phyloP scores from a whole-genome alignment of 2,888 invertebrate species.

The Amorpha juglandis region DNA sequence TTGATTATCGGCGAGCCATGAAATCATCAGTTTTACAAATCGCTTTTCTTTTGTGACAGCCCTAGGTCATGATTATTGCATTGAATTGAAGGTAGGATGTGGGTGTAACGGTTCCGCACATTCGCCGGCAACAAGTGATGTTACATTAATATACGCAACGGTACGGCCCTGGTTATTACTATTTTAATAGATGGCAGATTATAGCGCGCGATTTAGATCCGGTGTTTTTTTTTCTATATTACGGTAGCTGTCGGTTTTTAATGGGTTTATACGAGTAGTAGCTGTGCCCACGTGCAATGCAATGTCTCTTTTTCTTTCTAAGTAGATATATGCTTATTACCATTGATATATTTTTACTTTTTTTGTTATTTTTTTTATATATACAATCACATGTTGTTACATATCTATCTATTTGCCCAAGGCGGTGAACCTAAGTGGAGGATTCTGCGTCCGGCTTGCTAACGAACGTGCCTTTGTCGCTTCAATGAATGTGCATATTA shows the following conservation, averaged over 20 bases:
- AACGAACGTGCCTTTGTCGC: background rate
- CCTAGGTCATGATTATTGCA: slow-evolving; percentile 27
- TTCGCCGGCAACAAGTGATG: slow-evolving; percentile 5
- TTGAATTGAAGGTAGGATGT: slow-evolving; percentile 26
- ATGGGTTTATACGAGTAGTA: no score
- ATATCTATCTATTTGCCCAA: background rate
- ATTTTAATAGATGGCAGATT: slow-evolving; percentile 33
- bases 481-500: no score
- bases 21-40: no score
- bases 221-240: slow-evolving; percentile 17
- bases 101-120: slow-evolving; percentile 38
- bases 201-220: slow-evolving; percentile 14
- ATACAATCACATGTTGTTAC: background rate
- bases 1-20: no score
- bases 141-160: slow-evolving; percentile 48
- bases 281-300: no score
- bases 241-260: slow-evolving; percentile 4
- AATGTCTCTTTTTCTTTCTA: no score
- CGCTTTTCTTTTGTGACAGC: no score
- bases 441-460: background rate
- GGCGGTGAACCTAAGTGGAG: slow-evolving; percentile 7
- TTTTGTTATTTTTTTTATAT: no score
- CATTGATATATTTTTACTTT: no score
- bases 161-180: slow-evolving; percentile 40
- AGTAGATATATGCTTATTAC: no score